phyloP scores from a whole-genome alignment of 2,797 vertebrate species.

The Hemibagrus guttatus region DNA sequence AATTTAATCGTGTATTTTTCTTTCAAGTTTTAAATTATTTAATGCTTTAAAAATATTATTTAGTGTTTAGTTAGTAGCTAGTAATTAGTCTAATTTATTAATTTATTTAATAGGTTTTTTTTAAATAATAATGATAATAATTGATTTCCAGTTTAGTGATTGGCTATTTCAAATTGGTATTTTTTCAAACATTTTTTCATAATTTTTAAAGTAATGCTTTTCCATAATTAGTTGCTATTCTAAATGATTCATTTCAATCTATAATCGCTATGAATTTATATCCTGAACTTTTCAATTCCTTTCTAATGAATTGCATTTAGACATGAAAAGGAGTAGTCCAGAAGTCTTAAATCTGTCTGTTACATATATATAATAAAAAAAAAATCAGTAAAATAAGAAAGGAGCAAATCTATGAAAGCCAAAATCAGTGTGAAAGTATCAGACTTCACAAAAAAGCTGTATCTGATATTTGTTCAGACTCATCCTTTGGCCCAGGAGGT shows the following conservation, averaged over 20 bases:
- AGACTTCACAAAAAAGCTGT: slow-evolving; percentile 64
- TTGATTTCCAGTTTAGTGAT: too few species aligned
- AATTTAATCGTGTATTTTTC: neutral
- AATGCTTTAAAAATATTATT: neutral
- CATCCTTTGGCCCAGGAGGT: slow-evolving; percentile 67
- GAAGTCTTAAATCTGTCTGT: slow-evolving; percentile 67
- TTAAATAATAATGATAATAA: too few species aligned
- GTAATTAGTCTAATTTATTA: neutral
- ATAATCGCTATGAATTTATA: too few species aligned
- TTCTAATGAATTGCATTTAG: neutral
- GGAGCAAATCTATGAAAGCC: slow-evolving; percentile 69
- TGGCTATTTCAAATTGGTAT: too few species aligned
- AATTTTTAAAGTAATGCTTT: neutral
- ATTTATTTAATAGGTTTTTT: too few species aligned
- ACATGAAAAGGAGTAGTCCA: slow-evolving; percentile 33
- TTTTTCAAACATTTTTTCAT: neutral
- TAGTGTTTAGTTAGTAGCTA: neutral
- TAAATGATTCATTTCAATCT: neutral
- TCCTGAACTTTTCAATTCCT: neutral
- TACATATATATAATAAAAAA: slow-evolving; percentile 30
- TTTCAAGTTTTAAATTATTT: neutral
- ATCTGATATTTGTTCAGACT: slow-evolving; percentile 72
- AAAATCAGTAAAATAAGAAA: neutral
- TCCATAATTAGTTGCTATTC: too few species aligned
- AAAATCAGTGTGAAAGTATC: slow-evolving; percentile 75